Evolutionary conservation across 1,140 invertebrate genomes (phyloP).

Genomic region (Asbolus verrucosus): DNA sequence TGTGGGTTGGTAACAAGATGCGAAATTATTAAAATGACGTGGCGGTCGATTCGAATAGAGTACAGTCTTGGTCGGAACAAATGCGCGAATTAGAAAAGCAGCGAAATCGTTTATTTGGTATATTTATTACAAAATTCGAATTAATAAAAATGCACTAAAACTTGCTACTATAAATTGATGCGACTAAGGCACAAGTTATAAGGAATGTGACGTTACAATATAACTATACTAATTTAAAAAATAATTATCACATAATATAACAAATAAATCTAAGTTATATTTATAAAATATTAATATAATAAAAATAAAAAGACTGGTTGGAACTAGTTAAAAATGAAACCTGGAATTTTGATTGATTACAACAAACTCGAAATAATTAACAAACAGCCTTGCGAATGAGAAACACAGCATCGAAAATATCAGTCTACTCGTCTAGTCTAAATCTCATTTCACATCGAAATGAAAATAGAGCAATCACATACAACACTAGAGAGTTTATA

Average conservation of each 20-base stretch:
- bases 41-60: no score
- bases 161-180: constrained; percentile 29
- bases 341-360: constrained; percentile 8
- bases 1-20: neutral
- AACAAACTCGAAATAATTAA: constrained; percentile 18
- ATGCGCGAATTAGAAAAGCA: constrained; percentile 1
- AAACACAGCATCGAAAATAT: constrained; percentile 11
- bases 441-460: constrained; percentile 11
- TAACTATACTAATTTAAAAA: constrained; percentile 26
- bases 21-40: no score
- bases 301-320: constrained; percentile 7
- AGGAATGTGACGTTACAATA: constrained; percentile 16
- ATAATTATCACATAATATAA: constrained; percentile 38
- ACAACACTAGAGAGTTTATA: neutral
- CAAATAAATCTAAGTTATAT: constrained; percentile 37
- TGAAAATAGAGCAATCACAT: constrained; percentile 9
- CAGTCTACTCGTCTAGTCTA: constrained; percentile 28
- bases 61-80: no score
- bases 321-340: constrained; percentile 9
- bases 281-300: constrained; percentile 36
- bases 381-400: constrained; percentile 26
- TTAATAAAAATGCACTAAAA: constrained; percentile 24
- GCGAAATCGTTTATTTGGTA: constrained; percentile 29
- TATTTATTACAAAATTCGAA: constrained; percentile 15
- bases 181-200: constrained; percentile 33